Conservation (phyloP, 2,888 invertebrate genomes). For the Ormyrus rosae region DNA sequence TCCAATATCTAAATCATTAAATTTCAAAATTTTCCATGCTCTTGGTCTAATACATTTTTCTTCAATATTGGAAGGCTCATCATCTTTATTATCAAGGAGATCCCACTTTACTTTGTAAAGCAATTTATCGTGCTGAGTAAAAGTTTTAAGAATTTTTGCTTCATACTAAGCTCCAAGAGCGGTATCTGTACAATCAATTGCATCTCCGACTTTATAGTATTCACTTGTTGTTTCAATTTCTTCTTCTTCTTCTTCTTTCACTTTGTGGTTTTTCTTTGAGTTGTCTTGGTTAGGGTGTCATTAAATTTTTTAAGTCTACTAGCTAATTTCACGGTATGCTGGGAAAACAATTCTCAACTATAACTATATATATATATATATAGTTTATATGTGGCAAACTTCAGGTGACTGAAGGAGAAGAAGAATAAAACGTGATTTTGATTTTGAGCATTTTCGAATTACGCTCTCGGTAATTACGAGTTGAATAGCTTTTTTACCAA, state of each 20-base stretch:
- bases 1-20: conserved; percentile 79
- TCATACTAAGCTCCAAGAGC: conserved; percentile 86
- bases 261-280: neutral
- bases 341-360: too few species aligned
- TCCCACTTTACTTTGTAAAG: conserved; percentile 67
- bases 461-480: too few species aligned
- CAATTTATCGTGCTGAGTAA: conserved; percentile 68
- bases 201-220: conserved; percentile 80
- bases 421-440: too few species aligned
- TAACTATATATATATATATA: too few species aligned
- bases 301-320: too few species aligned
- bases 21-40: conserved; percentile 78
- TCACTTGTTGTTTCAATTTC: conserved; percentile 76
- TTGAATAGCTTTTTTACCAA: too few species aligned
- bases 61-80: conserved; percentile 72
- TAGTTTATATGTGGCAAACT: too few species aligned
- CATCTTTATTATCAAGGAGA: conserved; percentile 72
- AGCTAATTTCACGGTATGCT: too few species aligned
- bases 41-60: conserved; percentile 83
- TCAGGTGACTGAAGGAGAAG: too few species aligned
- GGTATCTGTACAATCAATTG: conserved; percentile 82
- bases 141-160: conserved; percentile 80
- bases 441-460: too few species aligned
- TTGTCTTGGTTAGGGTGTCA: too few species aligned
- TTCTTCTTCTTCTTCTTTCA: conserved; percentile 61